Evolutionary conservation across 2,888 invertebrate species (phyloP).

Genomic region (Xestobium rufovillosum): DNA sequence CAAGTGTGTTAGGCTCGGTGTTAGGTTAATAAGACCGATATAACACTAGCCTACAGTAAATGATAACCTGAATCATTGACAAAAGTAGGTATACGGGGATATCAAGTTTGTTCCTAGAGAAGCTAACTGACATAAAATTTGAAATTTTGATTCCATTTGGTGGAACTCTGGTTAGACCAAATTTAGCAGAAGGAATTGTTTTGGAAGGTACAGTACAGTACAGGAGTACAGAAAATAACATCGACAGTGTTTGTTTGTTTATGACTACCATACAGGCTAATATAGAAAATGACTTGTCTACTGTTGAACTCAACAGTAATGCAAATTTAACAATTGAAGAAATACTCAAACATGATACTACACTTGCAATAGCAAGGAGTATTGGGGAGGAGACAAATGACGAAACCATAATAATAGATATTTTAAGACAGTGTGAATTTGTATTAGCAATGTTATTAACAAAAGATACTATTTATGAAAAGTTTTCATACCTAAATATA

Average conservation of each 20-base stretch:
- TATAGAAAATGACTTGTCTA: neutral
- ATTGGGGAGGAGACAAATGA: too few species aligned
- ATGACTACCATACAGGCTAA: conserved; percentile 1
- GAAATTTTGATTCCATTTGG: neutral
- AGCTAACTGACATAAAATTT: too few species aligned
- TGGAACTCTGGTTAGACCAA: conserved; percentile 1
- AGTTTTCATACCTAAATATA: too few species aligned
- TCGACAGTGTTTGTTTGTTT: too few species aligned
- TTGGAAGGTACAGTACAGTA: neutral
- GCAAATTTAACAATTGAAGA: neutral
- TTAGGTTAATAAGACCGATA: too few species aligned
- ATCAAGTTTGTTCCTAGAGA: conserved; percentile 1
- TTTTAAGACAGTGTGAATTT: conserved; percentile 17
- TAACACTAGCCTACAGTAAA: too few species aligned
- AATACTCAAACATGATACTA: conserved; percentile 2
- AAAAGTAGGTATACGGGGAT: neutral
- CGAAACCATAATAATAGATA: too few species aligned
- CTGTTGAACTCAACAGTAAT: conserved; percentile 1
- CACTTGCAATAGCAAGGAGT: conserved; percentile 1
- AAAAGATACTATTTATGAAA: too few species aligned
- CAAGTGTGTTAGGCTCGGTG: too few species aligned
- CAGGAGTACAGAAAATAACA: too few species aligned
- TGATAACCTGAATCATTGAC: too few species aligned
- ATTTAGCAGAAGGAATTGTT: conserved; percentile 3
- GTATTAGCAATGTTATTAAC: too few species aligned